Conservation (phyloP, 1,140 invertebrate species). For the Drosophila dunni region DNA sequence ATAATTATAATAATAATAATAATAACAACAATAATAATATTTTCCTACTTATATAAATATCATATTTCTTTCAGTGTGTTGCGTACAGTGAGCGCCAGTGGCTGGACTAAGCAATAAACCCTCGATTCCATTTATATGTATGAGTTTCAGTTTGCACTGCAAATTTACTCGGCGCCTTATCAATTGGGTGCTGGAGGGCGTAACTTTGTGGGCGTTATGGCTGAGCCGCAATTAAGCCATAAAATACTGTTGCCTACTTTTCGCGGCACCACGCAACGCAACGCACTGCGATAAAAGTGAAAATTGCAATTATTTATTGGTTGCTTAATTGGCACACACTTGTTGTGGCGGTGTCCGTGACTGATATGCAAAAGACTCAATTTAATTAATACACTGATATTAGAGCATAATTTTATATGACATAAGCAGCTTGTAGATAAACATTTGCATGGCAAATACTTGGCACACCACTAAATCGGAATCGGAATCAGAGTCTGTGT, state of each 20-base stretch:
- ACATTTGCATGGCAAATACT: constrained; percentile 35
- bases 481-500: constrained; percentile 1
- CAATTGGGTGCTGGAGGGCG: constrained; percentile 30
- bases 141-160: constrained; percentile 67
- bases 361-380: constrained; percentile 8
- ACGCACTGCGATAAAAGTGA: constrained; percentile 8
- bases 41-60: too few relatives aligned
- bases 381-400: constrained; percentile 46
- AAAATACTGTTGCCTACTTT: constrained; percentile 73
- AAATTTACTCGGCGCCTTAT: constrained; percentile 62
- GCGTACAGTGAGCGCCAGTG: constrained; percentile 15
- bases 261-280: constrained; percentile 25
- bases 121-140: constrained; percentile 68
- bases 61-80: not conserved
- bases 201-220: constrained; percentile 25
- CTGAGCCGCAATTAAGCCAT: constrained; percentile 57
- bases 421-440: constrained; percentile 20
- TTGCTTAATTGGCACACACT: constrained; percentile 11
- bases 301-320: constrained; percentile 47
- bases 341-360: too few relatives aligned
- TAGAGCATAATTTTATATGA: not conserved
- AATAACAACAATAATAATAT: too few relatives aligned
- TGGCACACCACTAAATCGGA: constrained; percentile 5
- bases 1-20: too few relatives aligned
- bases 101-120: constrained; percentile 57